Conservation (phyloP, 2,888 invertebrate genomes). For the Eucera pruinosa region DNA sequence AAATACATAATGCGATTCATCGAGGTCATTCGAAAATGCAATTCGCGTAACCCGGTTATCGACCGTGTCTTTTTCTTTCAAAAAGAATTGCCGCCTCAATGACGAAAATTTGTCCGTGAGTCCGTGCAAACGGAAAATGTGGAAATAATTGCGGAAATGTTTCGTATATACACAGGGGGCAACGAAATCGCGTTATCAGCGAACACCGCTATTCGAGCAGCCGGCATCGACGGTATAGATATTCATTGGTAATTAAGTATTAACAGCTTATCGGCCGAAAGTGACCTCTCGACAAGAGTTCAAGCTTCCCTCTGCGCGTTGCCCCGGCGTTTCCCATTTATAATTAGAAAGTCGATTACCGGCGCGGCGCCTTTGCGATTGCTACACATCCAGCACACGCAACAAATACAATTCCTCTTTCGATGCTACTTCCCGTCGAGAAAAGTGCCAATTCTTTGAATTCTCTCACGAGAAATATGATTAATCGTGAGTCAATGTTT, state of each 20-base stretch:
- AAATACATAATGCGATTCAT: too few relatives aligned
- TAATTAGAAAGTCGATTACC: conserved; percentile 70
- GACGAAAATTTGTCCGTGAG: conserved; percentile 21
- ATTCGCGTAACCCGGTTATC: too few relatives aligned
- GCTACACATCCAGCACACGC: conserved; percentile 25
- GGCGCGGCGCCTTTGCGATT: conserved; percentile 49
- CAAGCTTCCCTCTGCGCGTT: conserved; percentile 34
- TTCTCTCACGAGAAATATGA: background rate
- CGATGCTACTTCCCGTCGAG: conserved; percentile 40
- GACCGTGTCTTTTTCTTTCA: background rate
- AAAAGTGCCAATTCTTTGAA: conserved; percentile 2
- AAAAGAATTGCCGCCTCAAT: background rate
- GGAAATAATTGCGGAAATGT: conserved; percentile 41
- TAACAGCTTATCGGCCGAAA: conserved; percentile 63
- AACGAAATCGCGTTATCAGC: conserved; percentile 27
- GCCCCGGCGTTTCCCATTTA: conserved; percentile 51
- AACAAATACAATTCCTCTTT: conserved; percentile 36
- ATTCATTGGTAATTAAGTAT: conserved; percentile 69
- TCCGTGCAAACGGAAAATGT: conserved; percentile 11
- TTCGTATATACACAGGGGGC: background rate
- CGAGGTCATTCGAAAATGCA: too few relatives aligned
- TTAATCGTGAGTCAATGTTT: too few relatives aligned
- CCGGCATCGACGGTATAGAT: conserved; percentile 49
- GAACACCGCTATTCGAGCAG: conserved; percentile 35
- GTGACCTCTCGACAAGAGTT: conserved; percentile 62